Base-by-base conservation (phyloP, 1,140 invertebrate genomes). In the Hydropsyche tenuis region DNA sequence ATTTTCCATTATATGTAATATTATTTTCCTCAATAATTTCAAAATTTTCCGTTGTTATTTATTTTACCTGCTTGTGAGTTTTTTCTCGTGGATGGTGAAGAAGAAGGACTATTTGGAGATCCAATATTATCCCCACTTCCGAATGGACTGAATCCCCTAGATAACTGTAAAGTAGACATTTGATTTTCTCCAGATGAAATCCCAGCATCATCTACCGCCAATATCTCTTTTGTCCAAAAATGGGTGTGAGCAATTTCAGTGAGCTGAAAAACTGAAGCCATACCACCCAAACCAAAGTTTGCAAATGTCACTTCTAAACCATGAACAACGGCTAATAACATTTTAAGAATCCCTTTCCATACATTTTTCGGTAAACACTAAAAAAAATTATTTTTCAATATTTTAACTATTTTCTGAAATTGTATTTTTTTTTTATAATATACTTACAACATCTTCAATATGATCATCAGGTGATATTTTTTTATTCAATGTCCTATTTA, bases 191-290 rank as follows among this genome's bases (percentile, higher is more conserved):
- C 65, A 5, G 14, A 11, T 48, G 71, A 60, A 1, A 70, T 14
- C 11, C 73, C 70, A 27, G 76, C 65, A 68, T 77, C 76, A 18
- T 77, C 76, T 4, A 73, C 69, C 0, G 76, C 66, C 16, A 77
- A 73, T 6, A 77, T 81, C 80, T 98, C 96, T 81, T 95, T 94
- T 63, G 92, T 93, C 96, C 96, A 99, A 81, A 95, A 99, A 84
- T 99, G 97, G 0, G 97, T 99, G 83, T 99, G 97, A 1, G 96
- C 95, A 80, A 99, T 97, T 87, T 99, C 97, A 75, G 99, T 90
- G 56, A 99, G 86, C 84, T 98, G 96, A 82, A 96, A 97, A 12
- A 96, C 94, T 1, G 96, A 98, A 0, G 97, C 97, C 92, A 99
- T 97, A 22, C 98, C 98, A 66, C 97, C 96, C 0, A 96, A 87